Evolutionary conservation across 2,888 invertebrate species (phyloP).

Genomic region (Pyrochroa serraticornis): DNA sequence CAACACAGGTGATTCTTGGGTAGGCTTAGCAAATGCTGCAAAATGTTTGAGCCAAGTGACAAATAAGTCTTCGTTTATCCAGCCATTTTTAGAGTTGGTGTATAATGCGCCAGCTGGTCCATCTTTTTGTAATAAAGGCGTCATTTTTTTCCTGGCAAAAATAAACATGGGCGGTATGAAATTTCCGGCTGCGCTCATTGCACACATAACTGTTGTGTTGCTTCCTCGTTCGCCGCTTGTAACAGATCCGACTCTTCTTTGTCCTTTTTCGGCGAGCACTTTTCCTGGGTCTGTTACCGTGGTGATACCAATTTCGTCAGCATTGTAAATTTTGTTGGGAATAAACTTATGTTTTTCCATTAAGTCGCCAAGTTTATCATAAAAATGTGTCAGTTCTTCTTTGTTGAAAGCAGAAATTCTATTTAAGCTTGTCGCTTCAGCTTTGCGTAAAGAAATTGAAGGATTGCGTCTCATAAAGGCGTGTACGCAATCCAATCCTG

Average conservation of each 20-base stretch:
- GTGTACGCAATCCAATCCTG: constrained; percentile 4
- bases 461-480: constrained; percentile 9
- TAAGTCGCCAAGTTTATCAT: not conserved
- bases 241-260: constrained; percentile 49
- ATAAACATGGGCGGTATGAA: constrained; percentile 59
- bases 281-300: constrained; percentile 6
- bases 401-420: constrained; percentile 8
- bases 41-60: constrained; percentile 40
- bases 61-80: constrained; percentile 39
- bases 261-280: constrained; percentile 8
- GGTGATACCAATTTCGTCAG: constrained; percentile 4
- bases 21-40: constrained; percentile 43
- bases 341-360: constrained; percentile 13
- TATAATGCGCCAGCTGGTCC: constrained; percentile 45
- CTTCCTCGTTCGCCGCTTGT: constrained; percentile 54
- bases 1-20: constrained; percentile 46
- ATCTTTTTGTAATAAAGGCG: constrained; percentile 47
- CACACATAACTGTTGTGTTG: constrained; percentile 54
- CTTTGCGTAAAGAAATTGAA: constrained; percentile 5
- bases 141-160: constrained; percentile 55
- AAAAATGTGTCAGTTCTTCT: constrained; percentile 2
- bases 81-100: constrained; percentile 46
- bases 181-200: constrained; percentile 52
- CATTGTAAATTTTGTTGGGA: constrained; percentile 4
- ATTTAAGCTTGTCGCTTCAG: constrained; percentile 10